These are phyloP conservation scores for Adineta ricciae DNA, from an alignment of 2,888 invertebrate species.

Conservation along the genomic window DNA sequence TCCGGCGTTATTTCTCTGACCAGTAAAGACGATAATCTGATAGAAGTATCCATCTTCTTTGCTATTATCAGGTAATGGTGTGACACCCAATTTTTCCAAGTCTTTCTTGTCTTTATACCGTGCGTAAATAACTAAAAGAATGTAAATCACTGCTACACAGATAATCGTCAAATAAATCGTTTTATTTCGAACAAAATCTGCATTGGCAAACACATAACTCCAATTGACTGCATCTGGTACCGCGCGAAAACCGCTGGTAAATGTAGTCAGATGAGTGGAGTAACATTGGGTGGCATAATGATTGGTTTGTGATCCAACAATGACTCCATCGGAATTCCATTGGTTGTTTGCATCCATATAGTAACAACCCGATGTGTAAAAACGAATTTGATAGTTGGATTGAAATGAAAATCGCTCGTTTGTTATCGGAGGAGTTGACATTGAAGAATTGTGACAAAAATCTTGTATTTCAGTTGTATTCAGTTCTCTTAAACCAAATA, in stretches of 20 bases:
- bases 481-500: too few relatives aligned
- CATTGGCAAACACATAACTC: constrained; percentile 50
- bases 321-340: too few relatives aligned
- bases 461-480: too few relatives aligned
- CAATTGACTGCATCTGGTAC: constrained; percentile 53
- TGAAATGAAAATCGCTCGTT: too few relatives aligned
- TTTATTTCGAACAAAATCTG: constrained; percentile 50
- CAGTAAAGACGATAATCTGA: not conserved
- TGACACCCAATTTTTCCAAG: constrained; percentile 42
- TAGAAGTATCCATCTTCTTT: not conserved
- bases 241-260: constrained; percentile 51
- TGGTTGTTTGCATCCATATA: constrained; percentile 35
- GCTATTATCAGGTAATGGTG: not conserved
- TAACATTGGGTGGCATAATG: constrained; percentile 38
- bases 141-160: constrained; percentile 44
- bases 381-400: too few relatives aligned
- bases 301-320: too few relatives aligned
- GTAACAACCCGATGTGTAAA: constrained; percentile 36
- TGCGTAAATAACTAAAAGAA: constrained; percentile 38
- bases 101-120: constrained; percentile 49
- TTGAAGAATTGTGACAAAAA: too few relatives aligned
- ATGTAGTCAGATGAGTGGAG: constrained; percentile 50
- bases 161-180: constrained; percentile 52
- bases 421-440: not conserved
- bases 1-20: not conserved